These are phyloP conservation scores for Galerucella nymphaeae DNA, from an alignment of 2,888 invertebrate species.

Conservation along the genomic window DNA sequence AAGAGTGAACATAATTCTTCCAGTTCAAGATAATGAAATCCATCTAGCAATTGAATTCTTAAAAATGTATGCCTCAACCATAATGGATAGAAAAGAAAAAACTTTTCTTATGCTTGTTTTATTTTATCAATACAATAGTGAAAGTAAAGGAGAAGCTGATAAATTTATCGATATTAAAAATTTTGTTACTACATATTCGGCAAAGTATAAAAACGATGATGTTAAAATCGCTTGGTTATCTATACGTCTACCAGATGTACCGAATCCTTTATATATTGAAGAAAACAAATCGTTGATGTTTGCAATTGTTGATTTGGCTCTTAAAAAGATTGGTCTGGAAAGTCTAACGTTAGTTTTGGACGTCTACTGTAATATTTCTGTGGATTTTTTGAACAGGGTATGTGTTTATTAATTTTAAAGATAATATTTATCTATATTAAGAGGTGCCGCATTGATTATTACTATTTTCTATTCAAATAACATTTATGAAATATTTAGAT, in stretches of 20 bases:
- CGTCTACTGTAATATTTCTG: constrained; percentile 76
- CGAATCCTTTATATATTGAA: constrained; percentile 49
- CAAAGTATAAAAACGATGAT: constrained; percentile 75
- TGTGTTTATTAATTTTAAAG: constrained; percentile 38
- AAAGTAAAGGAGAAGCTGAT: constrained; percentile 71
- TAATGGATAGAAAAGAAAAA: constrained; percentile 81
- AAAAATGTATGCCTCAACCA: constrained; percentile 71
- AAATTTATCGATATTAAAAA: constrained; percentile 69
- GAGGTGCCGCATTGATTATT: too few relatives aligned
- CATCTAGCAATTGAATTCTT: constrained; percentile 75
- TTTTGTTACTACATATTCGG: constrained; percentile 71
- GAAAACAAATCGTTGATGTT: constrained; percentile 65
- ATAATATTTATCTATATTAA: too few relatives aligned
- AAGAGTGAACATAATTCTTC: constrained; percentile 81
- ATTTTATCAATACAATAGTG: constrained; percentile 72
- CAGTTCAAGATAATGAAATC: constrained; percentile 71
- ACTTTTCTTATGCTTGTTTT: constrained; percentile 81
- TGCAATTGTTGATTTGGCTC: constrained; percentile 75
- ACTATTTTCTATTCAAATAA: too few relatives aligned
- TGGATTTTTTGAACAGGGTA: constrained; percentile 91
- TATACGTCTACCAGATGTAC: constrained; percentile 68
- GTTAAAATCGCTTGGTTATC: constrained; percentile 78
- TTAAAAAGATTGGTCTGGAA: constrained; percentile 78
- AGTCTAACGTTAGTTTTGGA: constrained; percentile 77
- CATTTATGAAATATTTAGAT: too few relatives aligned